Evolutionary conservation across 2,797 vertebrate genomes (phyloP).

Genomic region (Pangasius mekongensis): DNA sequence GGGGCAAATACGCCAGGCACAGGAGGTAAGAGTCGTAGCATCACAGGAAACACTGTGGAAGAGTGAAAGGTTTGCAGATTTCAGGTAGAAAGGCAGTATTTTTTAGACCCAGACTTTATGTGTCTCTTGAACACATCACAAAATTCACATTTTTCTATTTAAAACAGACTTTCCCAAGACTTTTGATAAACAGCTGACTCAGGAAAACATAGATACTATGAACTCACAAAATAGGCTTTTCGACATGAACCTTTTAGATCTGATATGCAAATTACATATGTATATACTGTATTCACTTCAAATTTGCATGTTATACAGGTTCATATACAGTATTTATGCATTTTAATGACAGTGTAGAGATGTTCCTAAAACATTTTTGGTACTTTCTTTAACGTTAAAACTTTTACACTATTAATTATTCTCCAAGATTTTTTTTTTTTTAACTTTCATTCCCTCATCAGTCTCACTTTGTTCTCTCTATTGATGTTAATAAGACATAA

Average conservation of each 20-base stretch:
- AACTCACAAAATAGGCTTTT: not conserved
- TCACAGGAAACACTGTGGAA: not conserved
- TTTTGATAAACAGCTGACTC: not conserved
- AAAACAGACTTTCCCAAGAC: not conserved
- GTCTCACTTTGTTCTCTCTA: not conserved
- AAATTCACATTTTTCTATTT: not conserved
- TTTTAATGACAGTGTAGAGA: not conserved
- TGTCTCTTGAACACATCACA: not conserved
- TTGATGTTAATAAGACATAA: not conserved
- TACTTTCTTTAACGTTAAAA: not conserved
- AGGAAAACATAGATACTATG: not conserved
- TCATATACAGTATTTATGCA: not conserved
- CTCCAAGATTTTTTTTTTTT: not conserved
- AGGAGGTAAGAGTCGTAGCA: conserved; percentile 69
- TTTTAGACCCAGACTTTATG: not conserved
- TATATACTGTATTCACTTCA: not conserved
- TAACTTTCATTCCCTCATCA: not conserved
- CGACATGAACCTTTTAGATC: not conserved
- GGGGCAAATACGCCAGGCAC: conserved; percentile 92
- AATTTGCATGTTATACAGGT: not conserved
- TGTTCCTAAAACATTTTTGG: not conserved
- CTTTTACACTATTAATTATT: not conserved
- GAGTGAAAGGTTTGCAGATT: not conserved
- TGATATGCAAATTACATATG: not conserved
- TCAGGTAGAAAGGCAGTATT: not conserved